phyloP scores from a whole-genome alignment of 2,797 vertebrate genomes.

The Squalus acanthias region DNA sequence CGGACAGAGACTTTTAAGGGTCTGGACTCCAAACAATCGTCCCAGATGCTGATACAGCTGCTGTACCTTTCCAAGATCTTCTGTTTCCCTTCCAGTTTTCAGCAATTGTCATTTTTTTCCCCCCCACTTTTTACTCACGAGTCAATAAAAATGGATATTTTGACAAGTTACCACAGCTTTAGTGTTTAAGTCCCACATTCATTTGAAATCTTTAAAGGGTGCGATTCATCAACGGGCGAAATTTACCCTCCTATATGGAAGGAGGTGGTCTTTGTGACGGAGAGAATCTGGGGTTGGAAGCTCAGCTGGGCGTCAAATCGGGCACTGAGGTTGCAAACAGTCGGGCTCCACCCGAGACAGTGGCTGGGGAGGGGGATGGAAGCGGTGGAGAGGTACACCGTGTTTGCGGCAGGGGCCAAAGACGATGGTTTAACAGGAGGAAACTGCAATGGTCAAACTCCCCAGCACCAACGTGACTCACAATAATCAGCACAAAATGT shows the following conservation, averaged over 20 bases:
- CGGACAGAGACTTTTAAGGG: background rate
- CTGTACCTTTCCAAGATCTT: background rate
- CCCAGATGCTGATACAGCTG: background rate
- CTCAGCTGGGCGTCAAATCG: background rate
- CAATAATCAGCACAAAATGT: background rate
- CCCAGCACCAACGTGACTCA: background rate
- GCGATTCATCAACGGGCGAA: background rate
- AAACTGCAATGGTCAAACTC: background rate
- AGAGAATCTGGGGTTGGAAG: background rate
- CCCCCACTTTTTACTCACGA: background rate
- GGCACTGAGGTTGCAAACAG: background rate
- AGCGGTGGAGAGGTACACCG: background rate
- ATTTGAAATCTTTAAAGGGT: background rate
- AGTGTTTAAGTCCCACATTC: background rate
- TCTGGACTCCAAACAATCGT: background rate
- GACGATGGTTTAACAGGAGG: background rate
- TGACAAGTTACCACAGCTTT: background rate
- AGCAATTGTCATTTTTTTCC: background rate
- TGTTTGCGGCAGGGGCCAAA: background rate
- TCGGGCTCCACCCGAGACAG: background rate
- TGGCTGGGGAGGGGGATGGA: background rate
- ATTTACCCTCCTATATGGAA: background rate
- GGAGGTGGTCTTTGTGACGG: background rate
- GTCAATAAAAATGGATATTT: background rate
- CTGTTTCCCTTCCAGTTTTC: background rate